Percentiles rank a stretch among this genome's conserved stretches.
Conservation (phyloP, 2,797 vertebrate species). For the Clarias fuscus region DNA sequence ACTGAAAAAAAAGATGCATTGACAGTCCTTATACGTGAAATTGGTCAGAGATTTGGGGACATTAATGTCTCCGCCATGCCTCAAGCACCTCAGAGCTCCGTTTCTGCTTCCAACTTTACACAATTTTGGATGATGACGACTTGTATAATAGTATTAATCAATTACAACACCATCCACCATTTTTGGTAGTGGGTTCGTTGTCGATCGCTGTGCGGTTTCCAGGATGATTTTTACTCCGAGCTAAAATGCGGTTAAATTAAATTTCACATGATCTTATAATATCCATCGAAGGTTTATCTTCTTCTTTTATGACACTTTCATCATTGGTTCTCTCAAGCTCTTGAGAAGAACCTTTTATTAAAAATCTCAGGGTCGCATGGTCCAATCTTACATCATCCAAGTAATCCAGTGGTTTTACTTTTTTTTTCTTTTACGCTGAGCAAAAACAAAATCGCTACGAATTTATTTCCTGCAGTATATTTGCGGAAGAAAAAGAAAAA, state of each 20-base stretch:
- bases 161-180: constrained; percentile 7
- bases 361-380: neutral
- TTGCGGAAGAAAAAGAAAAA: neutral
- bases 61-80: constrained; percentile 44
- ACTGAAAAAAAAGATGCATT: constrained; percentile 40
- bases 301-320: neutral
- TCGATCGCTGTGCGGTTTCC: neutral
- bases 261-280: neutral
- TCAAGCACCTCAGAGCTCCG: constrained; percentile 37
- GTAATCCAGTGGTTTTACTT: neutral
- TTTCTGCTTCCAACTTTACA: constrained; percentile 35
- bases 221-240: neutral
- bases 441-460: neutral
- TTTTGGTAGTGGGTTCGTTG: neutral
- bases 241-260: neutral
- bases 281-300: neutral
- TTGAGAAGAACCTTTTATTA: neutral
- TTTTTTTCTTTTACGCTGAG: too few species aligned
- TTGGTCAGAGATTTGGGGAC: constrained; percentile 52
- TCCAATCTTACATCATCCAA: neutral
- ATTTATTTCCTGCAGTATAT: neutral
- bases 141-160: constrained; percentile 10
- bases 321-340: neutral
- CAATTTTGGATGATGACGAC: neutral
- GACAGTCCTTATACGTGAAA: constrained; percentile 42